Evolutionary conservation across 2,113 vertebrate genomes (phyloP), one percentile per base, ranked within the genome.

Genomic region (Apodemus sylvaticus): DNA sequence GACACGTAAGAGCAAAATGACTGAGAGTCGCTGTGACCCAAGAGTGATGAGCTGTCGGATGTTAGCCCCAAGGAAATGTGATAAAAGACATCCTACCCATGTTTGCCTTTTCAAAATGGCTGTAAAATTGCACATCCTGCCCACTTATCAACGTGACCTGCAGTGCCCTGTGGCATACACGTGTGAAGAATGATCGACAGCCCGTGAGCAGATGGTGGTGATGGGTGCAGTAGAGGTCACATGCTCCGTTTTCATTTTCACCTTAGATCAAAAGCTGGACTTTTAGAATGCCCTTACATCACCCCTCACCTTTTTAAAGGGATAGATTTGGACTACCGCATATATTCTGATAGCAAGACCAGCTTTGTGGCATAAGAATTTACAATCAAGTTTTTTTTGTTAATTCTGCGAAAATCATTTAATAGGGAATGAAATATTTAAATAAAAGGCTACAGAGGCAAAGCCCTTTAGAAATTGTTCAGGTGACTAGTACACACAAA

Each of bases 21-120:
- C 39, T 6, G 13, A 88, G 55, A 34, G 5, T 13, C 51, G 36
- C 42, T 42, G 9, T 79, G 93, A 94, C 95, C n/a, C 31, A 93
- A 95, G 74, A 90, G 86, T 1, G 19, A 92, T 90, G 45, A 93
- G 81, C 42, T 83, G 79, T 91, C 90, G 70, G 42, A 58, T 89
- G 87, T 85, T 92, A 97, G 77, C 62, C 73, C 74, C 64, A 68
- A 92, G 76, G 86, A 95, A 86, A 89, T 31, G 34, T 77, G 62
- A 29, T 79, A n/a, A 76, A 93, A 92, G 55, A 90, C 90, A 9
- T 51, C 26, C 74, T 90, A 74, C 58, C 89, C 48, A 83, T 87
- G n/a, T 78, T 58, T 39, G 16, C 74, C 74, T 93, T 86, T 93
- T 64, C 86, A 76, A 92, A 88, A 66, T 45, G 29, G 8, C 76